Evolutionary conservation across 2,888 invertebrate genomes (phyloP), one percentile per base, ranked within the genome.

Genomic region (Chymomyza amoena): DNA sequence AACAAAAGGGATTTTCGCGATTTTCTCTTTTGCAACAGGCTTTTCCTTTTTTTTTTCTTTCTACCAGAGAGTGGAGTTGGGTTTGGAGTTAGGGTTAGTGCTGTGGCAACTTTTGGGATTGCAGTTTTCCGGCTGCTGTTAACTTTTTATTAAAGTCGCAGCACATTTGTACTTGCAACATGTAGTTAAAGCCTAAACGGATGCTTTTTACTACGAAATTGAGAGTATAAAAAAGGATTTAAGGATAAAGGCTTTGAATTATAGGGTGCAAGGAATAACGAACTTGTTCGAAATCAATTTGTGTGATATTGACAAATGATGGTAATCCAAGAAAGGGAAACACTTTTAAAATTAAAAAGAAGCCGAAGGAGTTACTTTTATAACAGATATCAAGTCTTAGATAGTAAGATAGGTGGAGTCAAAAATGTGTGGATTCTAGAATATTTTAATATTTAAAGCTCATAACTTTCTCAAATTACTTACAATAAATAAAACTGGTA

Each of bases 101-200:
- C 36, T 36, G 36, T 36, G 36, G 36, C 36, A 36, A 36, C 36
- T 1, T 36, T 36, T 45, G 39, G 39, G 81, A 84, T 79, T 84
- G 80, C 82, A 81, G 69, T 80, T 84, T 82, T 84, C 82, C 81
- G 84, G 73, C 82, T 83, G 39, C 39, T 45, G 80, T 80, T 80
- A 73, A 75, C 71, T 79, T 80, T 79, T 7, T 78, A 78, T 82
- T 83, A 78, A 81, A 79, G 76, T 72, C 69, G 28, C 16, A n/a
- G 52, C 64, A 61, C 25, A 6, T 73, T 73, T 68, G 61, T 61
- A 72, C 72, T 77, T 79, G 79, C 79, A 79, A 79, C 77, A 9
- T 9, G 39, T 5, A 45, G 39, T 45, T 45, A 4, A 10, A 13
- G 39, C 13, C 39, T 45, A 45, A 45, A 10, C 13, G 10, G 39